Base-by-base conservation (phyloP, 2,888 invertebrate species). In the Stenodera caucasica region DNA sequence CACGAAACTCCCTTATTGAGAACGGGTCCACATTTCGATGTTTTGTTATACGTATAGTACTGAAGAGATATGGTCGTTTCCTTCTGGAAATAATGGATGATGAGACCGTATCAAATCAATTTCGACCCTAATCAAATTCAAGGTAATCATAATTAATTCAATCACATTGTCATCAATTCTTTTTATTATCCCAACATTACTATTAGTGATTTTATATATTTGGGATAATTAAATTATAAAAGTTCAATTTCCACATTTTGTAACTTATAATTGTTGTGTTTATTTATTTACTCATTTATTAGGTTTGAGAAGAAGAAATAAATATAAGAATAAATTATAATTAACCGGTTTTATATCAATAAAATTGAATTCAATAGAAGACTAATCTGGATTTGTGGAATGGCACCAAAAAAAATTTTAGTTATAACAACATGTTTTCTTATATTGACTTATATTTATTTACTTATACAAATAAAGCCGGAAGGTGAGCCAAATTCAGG, bases 401-500 rank as follows among this genome's bases (percentile, higher is more conserved):
- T 45, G 45, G 45, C 45, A 23, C 45, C 45, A 11, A 45, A 45
- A n/a, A 45, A 45, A 23, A 1, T 45, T 0, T 6, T 45, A 4
- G 1, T 29, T 8, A 55, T 49, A 21, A 49, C 32, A 2, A 32
- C 26, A 49, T 49, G 29, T 29, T 56, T 49, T 18, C 21, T 49
- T 32, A 49, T 35, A 21, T 21, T 45, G 23, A 45, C 23, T 11
- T 45, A 45, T 45, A 23, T 45, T 23, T 45, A 45, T 45, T 45
- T 45, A 18, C 7, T 45, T 12, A 55, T 68, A 53, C 64, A 67
- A 58, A 60, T 66, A 53, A 60, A 58, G 26, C 67, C 67, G 65
- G 71, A 72, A 70, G 72, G 72, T 72, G 67, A 69, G 71, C 51
- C 61, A 61, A 65, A 65, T 63, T 66, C 64, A 49, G 67, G 61